A percentile compares a stretch with the other conserved stretches of the same genome.
Conservation (phyloP, 2,797 vertebrate species). For the Clarias pachynema region DNA sequence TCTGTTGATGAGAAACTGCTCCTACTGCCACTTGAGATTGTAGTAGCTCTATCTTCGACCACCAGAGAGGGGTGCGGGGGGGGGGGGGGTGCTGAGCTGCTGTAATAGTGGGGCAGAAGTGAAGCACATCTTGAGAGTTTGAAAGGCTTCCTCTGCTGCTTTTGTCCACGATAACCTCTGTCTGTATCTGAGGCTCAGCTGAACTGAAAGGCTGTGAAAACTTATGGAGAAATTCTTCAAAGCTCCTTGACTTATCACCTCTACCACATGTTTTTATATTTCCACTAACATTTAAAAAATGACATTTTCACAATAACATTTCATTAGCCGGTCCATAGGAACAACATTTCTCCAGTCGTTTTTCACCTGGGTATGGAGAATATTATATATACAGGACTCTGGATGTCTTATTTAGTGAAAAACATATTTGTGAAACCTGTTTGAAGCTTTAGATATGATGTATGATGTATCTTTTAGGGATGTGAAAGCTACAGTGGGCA, state of each 20-base stretch:
- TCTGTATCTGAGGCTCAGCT: constrained; percentile 16
- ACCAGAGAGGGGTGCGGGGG: neutral
- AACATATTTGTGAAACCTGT: neutral
- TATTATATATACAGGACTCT: neutral
- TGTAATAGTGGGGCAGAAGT: constrained; percentile 10
- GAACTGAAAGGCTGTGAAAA: constrained; percentile 19
- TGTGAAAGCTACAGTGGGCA: neutral
- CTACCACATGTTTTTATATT: constrained; percentile 15
- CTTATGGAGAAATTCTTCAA: constrained; percentile 5
- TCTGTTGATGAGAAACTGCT: neutral
- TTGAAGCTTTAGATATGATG: neutral
- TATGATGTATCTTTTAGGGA: neutral
- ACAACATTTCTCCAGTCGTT: neutral
- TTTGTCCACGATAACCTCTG: constrained; percentile 17
- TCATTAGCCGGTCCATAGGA: neutral
- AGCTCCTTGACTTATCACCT: constrained; percentile 20
- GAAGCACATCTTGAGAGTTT: constrained; percentile 32
- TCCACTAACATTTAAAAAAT: neutral
- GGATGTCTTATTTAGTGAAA: neutral
- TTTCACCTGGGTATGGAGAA: neutral
- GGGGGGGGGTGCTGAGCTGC: neutral
- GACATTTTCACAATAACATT: too few relatives aligned
- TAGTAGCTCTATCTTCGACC: constrained; percentile 10
- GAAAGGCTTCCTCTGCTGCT: constrained; percentile 15
- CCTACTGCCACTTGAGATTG: constrained; percentile 7